These are phyloP conservation scores for Ptychochromis oligacanthus DNA, from an alignment of 2,113 vertebrate species.

Conservation along the genomic window DNA sequence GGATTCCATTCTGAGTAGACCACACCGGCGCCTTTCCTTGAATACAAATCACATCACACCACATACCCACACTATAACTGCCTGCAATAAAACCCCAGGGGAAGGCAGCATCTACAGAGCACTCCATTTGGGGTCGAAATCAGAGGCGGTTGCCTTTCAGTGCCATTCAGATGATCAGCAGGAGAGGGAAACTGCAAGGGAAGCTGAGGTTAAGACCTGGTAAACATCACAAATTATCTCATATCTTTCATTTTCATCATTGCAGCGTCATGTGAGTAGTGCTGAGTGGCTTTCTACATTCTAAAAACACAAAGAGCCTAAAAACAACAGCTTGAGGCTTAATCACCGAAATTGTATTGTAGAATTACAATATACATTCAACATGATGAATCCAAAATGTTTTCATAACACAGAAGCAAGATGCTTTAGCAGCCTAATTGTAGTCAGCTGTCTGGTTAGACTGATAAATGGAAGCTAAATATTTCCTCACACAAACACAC, in stretches of 20 bases:
- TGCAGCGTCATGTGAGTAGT: constrained; percentile 10
- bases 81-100: constrained; percentile 64
- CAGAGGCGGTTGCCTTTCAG: constrained; percentile 57
- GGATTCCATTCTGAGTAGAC: constrained; percentile 79
- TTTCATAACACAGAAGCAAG: constrained; percentile 17
- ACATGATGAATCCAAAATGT: constrained; percentile 27
- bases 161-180: constrained; percentile 60
- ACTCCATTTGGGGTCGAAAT: constrained; percentile 71
- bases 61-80: constrained; percentile 61
- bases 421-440: constrained; percentile 26
- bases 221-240: constrained; percentile 71
- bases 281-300: constrained; percentile 24
- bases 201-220: constrained; percentile 50
- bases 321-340: constrained; percentile 47
- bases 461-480: constrained; percentile 44
- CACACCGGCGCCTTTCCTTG: constrained; percentile 71
- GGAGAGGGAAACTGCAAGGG: constrained; percentile 33
- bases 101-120: constrained; percentile 55
- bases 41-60: constrained; percentile 81
- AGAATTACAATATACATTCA: constrained; percentile 29
- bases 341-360: constrained; percentile 43
- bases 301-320: constrained; percentile 10
- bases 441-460: constrained; percentile 44
- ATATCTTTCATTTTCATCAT: constrained; percentile 47
- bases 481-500: constrained; percentile 32